Base-by-base conservation (phyloP, 2,888 invertebrate species). In the Aplocera efformata region DNA sequence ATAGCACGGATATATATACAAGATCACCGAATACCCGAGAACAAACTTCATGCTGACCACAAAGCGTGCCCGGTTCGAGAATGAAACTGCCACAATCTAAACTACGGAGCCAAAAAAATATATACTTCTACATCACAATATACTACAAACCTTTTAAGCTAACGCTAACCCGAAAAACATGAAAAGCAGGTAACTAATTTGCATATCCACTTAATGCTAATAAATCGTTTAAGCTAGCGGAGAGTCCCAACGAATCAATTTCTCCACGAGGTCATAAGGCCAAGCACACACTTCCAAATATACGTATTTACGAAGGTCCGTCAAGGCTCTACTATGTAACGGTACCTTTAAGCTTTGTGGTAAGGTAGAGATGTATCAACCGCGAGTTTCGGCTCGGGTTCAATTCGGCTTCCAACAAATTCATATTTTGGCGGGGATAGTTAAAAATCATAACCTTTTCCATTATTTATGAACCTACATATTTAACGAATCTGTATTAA, bases 241-340 rank as follows among this genome's bases (percentile, higher is more conserved):
- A 49, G 39, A 28, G 37, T 33, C 28, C 26, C 26, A 33, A 44
- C 39, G 48, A 56, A 67, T 66, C 60, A 57, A 62, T 60, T 60
- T 52, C 48, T 40, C 40, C 60, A 58, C 37, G 44, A 53, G 65
- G 63, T 67, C 57, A 59, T 43, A 56, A 60, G 58, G 61, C 58
- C 56, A 60, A 53, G 43, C 52, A 56, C 56, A 22, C 13, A 8
- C 24, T 22, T 53, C 41, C 9, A 24, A 10, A 17, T 17, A 17
- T 11, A 27, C 20, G 33, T 37, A 33, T 60, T 59, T 53, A 48
- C 50, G 11, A 53, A 63, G 49, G 56, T 66, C 49, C 53, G 50
- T 58, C 57, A 56, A 61, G 59, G 32, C 25, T 46, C 24, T 6
- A 37, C 32, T 17, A 10, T 10, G 20, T 50, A 55, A 52, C 54